These are phyloP conservation scores for Anguilla obscura DNA, from an alignment of 2,797 vertebrate species.

Conservation along the genomic window DNA sequence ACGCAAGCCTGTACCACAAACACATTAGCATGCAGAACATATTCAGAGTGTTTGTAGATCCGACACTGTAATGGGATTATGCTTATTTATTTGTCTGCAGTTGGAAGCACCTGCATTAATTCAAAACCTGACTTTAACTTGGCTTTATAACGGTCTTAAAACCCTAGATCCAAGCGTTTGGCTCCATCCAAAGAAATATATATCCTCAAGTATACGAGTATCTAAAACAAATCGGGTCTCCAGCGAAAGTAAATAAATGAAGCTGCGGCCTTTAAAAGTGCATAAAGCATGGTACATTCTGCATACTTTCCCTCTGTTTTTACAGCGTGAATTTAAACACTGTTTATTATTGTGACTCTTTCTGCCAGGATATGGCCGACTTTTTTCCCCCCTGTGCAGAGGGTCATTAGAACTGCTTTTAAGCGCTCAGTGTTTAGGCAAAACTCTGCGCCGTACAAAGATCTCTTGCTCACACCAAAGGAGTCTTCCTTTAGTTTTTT, in stretches of 20 bases:
- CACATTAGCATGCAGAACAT: too few species aligned
- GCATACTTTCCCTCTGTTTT: constrained; percentile 33
- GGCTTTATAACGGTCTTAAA: constrained; percentile 4
- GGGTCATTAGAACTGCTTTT: constrained; percentile 28
- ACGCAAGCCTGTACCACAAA: background rate
- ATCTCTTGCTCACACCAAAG: background rate
- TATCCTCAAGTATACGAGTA: constrained; percentile 31
- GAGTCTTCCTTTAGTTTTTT: constrained; percentile 9
- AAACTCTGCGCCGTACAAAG: background rate
- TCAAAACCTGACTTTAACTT: constrained; percentile 35
- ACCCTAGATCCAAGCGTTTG: constrained; percentile 33
- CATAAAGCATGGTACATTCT: constrained; percentile 41
- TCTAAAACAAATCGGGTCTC: background rate
- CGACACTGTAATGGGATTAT: constrained; percentile 7
- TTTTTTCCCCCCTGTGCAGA: constrained; percentile 35
- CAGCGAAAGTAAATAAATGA: background rate
- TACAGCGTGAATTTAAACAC: constrained; percentile 42
- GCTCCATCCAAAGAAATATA: constrained; percentile 35
- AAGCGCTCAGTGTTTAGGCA: background rate
- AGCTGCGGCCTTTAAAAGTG: constrained; percentile 40
- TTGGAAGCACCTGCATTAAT: constrained; percentile 44
- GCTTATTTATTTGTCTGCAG: constrained; percentile 44
- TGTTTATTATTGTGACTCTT: constrained; percentile 44
- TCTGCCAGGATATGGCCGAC: constrained; percentile 38
- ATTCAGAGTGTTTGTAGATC: constrained; percentile 16